Base-by-base conservation (phyloP, 2,113 vertebrate genomes). In the Ptilonorhynchus violaceus region DNA sequence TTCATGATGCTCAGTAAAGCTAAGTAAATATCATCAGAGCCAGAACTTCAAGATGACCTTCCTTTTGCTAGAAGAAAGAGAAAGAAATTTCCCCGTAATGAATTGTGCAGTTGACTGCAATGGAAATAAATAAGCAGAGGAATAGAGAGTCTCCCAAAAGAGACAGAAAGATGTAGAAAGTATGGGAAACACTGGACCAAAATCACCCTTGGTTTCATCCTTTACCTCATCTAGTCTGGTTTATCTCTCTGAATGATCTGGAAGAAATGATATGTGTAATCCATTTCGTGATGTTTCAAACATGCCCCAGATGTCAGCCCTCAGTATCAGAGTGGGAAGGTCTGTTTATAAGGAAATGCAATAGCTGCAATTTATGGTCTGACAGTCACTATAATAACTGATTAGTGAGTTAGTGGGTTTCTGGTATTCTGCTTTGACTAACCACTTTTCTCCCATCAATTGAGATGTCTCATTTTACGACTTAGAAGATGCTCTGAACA, bases 351-450 rank as follows among this genome's bases (percentile, higher is more conserved):
- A 18, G 11, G 67, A 89, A 96, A 92, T 55, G 63, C 0, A 18
- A 85, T 69, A 92, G 55, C 42, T 93, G 74, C 49, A 74, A 88
- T 88, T 92, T 92, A 92, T 80, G 63, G 42, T 85, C 72, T 85
- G 33, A 90, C 24, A 86, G 64, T 88, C 53, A 67, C 28, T 92
- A 53, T 62, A 88, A 85, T 55, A 93, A 80, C 64, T 84, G 64
- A 84, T 90, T 70, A 94, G 44, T 67, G 60, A 77, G 49, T 83
- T 69, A 64, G 53, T 73, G 70, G 62, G 58, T 85, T 94, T 94
- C 47, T 94, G 41, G 53, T 63, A 58, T 58, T 90, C 47, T 70
- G 16, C n/a, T 86, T 86, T 72, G 76, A 39, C 81, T 69, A 95
- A 94, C 66, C 67, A 23, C 46, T 94, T 84, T 90, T 58, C 68